A percentile compares a stretch with the other conserved stretches of the same genome.
Evolutionary conservation across 2,113 vertebrate genomes (phyloP).

Genomic region (Ochotona curzoniae): DNA sequence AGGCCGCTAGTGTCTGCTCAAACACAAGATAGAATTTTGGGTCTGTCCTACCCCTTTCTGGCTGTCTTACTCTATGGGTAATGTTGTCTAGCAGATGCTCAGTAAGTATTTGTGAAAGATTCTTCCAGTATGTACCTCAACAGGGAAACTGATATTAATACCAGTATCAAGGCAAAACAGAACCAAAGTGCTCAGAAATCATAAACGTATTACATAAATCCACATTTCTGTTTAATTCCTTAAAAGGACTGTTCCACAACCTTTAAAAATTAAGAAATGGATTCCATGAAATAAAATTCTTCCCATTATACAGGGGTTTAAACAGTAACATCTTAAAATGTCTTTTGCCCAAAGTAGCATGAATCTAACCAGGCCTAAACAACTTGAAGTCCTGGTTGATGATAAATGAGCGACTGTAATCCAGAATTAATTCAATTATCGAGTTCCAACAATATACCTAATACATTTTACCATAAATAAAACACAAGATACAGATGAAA

Average conservation of each 20-base stretch:
- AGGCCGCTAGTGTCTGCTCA: no score
- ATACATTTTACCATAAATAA: not conserved
- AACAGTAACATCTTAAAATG: constrained; percentile 42
- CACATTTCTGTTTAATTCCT: constrained; percentile 42
- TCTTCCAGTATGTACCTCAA: not conserved
- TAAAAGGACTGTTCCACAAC: not conserved
- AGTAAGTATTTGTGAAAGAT: constrained; percentile 28
- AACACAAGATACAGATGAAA: not conserved
- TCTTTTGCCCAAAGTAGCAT: not conserved
- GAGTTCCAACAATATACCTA: not conserved
- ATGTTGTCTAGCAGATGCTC: not conserved
- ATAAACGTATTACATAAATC: not conserved
- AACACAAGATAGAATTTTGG: not conserved
- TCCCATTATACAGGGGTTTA: not conserved
- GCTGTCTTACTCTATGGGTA: not conserved
- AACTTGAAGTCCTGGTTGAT: constrained; percentile 16
- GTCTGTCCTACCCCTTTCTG: constrained; percentile 13
- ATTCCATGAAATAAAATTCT: not conserved
- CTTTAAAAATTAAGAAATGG: constrained; percentile 41
- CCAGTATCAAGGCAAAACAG: not conserved
- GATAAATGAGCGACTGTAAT: constrained; percentile 37
- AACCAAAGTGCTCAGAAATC: not conserved
- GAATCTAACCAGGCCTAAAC: not conserved
- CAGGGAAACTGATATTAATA: not conserved
- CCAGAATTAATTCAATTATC: constrained; percentile 39